Base-by-base conservation (phyloP, 2,888 invertebrate genomes). In the Heliconius erato region DNA sequence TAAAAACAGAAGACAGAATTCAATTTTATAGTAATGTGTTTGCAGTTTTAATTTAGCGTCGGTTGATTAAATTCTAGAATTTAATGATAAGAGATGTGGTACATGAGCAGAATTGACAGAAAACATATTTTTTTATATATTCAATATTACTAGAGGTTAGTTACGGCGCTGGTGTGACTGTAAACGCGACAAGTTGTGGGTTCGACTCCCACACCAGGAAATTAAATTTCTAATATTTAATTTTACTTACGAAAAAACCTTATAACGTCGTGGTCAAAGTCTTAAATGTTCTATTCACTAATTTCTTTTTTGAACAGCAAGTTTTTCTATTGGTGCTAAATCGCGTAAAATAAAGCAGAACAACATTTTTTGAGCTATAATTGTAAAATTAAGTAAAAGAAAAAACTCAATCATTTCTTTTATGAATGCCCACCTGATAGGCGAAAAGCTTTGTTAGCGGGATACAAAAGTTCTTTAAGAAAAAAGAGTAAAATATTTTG, bases 391-490 rank as follows among this genome's bases (percentile, higher is more conserved):
- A 59, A 11, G 16, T 7, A 35, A 35, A 59, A 12, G 32, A 28
- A 32, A 59, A n/a, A 12, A n/a, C 40, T 23, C 5, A 74, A 79
- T 16, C 9, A 23, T 54, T 49, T 68, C 7, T 35, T 69, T 71
- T 79, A 26, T 59, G 68, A 68, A 76, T 63, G 40, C 16, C 35
- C 16, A 76, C 16, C 35, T 40, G 14, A 63, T 76, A 76, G 14
- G 59, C 32, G 2, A 32, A 74, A 23, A 23, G 23, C 54, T 74
- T 74, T 59, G 54, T 59, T 35, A 28, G 16, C 26, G 16, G 0
- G 14, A 32, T 44, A 54, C 74, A 76, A 76, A 76, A 63, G 14
- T 32, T n/a, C 3, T 54, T n/a, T 23, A 14, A 35, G 12, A 59
- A 59, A 59, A 63, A 23, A n/a, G 14, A 44, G 26, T 63, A 40